Percentiles rank a stretch among this genome's conserved stretches.
Evolutionary conservation across 2,797 vertebrate species (phyloP).

Genomic region (Micrastur ruficollis): DNA sequence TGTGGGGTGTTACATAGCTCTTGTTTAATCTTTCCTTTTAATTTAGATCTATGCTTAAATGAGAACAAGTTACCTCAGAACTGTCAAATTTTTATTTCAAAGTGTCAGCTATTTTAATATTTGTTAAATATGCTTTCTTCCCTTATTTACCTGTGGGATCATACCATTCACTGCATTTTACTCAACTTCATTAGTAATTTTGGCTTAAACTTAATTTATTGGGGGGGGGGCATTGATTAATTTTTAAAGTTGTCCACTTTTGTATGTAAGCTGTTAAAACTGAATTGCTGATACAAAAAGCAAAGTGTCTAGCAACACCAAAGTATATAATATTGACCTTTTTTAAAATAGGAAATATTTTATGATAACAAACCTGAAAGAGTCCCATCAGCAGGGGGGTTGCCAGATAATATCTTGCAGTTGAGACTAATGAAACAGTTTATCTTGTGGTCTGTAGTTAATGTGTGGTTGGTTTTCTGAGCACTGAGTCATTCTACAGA

Average conservation of each 20-base stretch:
- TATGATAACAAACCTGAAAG: neutral
- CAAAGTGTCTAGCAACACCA: neutral
- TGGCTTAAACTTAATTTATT: neutral
- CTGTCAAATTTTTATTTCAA: neutral
- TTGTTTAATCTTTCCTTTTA: neutral
- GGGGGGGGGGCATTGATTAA: neutral
- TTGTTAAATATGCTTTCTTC: neutral
- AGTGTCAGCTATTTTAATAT: neutral
- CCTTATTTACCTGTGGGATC: neutral
- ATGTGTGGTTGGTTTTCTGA: neutral
- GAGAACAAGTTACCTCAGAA: neutral
- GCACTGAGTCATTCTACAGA: neutral
- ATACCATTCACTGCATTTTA: neutral
- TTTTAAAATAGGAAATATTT: neutral
- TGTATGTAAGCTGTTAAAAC: neutral
- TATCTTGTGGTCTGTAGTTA: neutral
- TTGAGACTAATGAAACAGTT: slow-evolving; percentile 17
- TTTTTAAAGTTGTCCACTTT: neutral
- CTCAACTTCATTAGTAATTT: neutral
- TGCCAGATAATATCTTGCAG: slow-evolving; percentile 1
- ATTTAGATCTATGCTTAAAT: neutral
- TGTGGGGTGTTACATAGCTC: neutral
- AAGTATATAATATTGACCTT: neutral
- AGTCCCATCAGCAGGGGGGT: neutral
- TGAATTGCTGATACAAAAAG: neutral